Conservation (phyloP, 1,140 invertebrate species). For the Campoletis sonorensis region DNA sequence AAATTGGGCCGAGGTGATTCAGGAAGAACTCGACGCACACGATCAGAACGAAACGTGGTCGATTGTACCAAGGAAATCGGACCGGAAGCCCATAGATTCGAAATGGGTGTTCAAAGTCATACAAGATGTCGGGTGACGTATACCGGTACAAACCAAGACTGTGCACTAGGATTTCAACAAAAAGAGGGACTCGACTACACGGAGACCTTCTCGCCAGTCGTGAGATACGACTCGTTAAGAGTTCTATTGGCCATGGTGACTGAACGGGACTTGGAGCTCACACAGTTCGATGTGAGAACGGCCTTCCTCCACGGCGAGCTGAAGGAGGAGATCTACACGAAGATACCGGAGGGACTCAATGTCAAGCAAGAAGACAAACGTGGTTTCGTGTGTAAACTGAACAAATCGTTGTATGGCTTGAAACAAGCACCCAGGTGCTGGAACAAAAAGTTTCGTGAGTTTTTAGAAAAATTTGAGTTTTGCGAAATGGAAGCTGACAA, state of each 20-base stretch:
- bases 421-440: no score
- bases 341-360: conserved; percentile 65
- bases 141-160: conserved; percentile 18
- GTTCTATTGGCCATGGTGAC: conserved; percentile 55
- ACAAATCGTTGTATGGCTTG: no score
- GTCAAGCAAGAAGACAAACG: no score
- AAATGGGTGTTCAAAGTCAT: conserved; percentile 30
- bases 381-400: no score
- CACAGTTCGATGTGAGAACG: conserved; percentile 67
- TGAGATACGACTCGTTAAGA: conserved; percentile 51
- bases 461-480: no score
- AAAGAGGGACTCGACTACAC: conserved; percentile 3
- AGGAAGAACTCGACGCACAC: conserved; percentile 61
- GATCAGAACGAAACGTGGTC: conserved; percentile 60
- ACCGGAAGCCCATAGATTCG: conserved; percentile 23
- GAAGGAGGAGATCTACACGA: conserved; percentile 66
- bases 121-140: not conserved
- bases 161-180: conserved; percentile 20
- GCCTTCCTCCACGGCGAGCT: conserved; percentile 69
- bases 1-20: conserved; percentile 58
- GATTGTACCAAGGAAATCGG: conserved; percentile 49
- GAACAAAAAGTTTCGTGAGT: no score
- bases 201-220: conserved; percentile 40
- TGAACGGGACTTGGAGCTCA: conserved; percentile 43
- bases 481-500: no score